Conservation (phyloP, 2,888 invertebrate genomes). For the Calliscelio sp. region DNA sequence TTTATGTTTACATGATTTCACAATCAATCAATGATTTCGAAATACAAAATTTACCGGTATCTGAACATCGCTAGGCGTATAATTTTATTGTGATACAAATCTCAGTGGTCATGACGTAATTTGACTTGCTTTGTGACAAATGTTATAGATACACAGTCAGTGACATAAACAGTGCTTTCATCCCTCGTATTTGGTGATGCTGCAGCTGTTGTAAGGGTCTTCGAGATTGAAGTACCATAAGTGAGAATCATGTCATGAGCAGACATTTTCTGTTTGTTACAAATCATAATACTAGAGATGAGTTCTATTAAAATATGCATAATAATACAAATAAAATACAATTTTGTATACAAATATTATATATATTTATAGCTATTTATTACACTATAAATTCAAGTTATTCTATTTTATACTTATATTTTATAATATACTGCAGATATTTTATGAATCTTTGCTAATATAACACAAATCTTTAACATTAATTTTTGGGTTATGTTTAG, state of each 20-base stretch:
- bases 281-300: conserved; percentile 67
- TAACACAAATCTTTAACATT: too few species aligned
- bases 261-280: conserved; percentile 83
- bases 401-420: too few species aligned
- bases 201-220: conserved; percentile 81
- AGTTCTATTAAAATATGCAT: not conserved
- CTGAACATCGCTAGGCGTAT: conserved; percentile 18
- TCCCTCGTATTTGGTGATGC: conserved; percentile 77
- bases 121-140: conserved; percentile 80
- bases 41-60: conserved; percentile 45
- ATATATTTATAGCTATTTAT: too few species aligned
- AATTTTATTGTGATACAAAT: conserved; percentile 65
- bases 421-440: too few species aligned
- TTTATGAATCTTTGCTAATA: too few species aligned
- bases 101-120: conserved; percentile 56
- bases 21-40: conserved; percentile 30
- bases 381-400: too few species aligned
- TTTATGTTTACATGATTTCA: conserved; percentile 40
- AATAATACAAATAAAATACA: too few species aligned
- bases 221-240: conserved; percentile 78
- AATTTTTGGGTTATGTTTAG: too few species aligned
- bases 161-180: conserved; percentile 79
- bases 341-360: too few species aligned
- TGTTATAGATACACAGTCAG: conserved; percentile 85
- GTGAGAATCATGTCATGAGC: conserved; percentile 81